Percentiles rank a stretch among this genome's conserved stretches.
phyloP scores from a whole-genome alignment of 2,888 invertebrate genomes.

The Drosophila borealis region DNA sequence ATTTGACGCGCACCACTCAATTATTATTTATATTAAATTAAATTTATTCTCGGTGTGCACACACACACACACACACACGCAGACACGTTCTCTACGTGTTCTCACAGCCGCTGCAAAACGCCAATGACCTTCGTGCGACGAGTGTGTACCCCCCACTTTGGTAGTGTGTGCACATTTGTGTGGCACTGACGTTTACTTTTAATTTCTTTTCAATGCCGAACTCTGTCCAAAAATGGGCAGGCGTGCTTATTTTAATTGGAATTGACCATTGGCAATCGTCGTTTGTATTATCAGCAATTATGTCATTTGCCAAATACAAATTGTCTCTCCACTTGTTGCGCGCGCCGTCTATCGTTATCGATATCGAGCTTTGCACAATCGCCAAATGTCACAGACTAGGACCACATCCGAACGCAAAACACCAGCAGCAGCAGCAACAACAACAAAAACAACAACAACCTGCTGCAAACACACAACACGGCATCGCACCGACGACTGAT shows the following conservation, averaged over 20 bases:
- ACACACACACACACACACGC: not conserved
- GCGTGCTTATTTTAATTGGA: conserved; percentile 58
- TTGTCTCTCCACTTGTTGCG: conserved; percentile 43
- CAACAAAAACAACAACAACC: conserved; percentile 16
- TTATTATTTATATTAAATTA: conserved; percentile 67
- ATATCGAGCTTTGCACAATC: conserved; percentile 33
- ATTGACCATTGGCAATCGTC: conserved; percentile 58
- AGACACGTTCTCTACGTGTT: conserved; percentile 52
- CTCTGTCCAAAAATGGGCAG: conserved; percentile 71
- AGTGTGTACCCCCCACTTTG: conserved; percentile 45
- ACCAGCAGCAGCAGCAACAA: not conserved
- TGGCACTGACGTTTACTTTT: conserved; percentile 77
- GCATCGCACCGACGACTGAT: conserved; percentile 31
- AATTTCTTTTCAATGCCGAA: conserved; percentile 83
- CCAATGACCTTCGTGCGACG: conserved; percentile 61
- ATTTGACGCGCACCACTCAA: conserved; percentile 57
- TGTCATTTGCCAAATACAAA: conserved; percentile 62
- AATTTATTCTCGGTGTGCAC: conserved; percentile 38
- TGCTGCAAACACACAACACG: conserved; percentile 21
- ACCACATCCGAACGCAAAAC: conserved; percentile 21
- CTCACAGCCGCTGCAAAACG: conserved; percentile 42
- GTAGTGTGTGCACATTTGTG: conserved; percentile 47
- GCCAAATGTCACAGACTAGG: conserved; percentile 30
- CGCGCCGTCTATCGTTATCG: conserved; percentile 41
- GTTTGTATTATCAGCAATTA: conserved; percentile 71